Conservation (phyloP, 2,888 invertebrate genomes). For the Acanthosepion pharaonis region DNA sequence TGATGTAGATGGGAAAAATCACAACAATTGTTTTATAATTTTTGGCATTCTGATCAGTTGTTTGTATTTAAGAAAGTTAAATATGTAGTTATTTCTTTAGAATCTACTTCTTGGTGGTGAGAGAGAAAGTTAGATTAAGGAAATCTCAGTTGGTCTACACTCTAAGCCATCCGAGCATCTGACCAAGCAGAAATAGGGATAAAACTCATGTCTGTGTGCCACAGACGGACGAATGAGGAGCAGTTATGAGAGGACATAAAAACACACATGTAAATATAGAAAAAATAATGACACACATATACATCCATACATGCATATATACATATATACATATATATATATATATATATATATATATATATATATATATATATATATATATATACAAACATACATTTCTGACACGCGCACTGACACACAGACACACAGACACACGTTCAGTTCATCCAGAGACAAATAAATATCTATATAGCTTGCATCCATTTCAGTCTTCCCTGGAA, state of each 20-base stretch:
- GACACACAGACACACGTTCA: not conserved
- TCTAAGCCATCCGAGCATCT: not conserved
- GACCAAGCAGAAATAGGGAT: constrained; percentile 20
- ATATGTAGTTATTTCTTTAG: not conserved
- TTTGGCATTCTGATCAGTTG: not conserved
- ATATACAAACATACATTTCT: not conserved
- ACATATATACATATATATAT: not conserved
- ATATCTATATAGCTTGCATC: constrained; percentile 6
- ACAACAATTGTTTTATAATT: not conserved
- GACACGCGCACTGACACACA: constrained; percentile 14
- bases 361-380: not conserved
- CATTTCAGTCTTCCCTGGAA: not conserved
- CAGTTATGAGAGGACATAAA: not conserved
- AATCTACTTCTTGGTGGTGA: not conserved
- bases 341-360: not conserved
- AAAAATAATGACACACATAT: not conserved
- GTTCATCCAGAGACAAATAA: not conserved
- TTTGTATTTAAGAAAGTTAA: not conserved
- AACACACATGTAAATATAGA: not conserved
- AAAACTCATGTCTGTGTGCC: constrained; percentile 3
- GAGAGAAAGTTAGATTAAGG: not conserved
- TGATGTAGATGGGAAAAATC: not conserved
- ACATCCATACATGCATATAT: not conserved
- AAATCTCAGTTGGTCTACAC: not conserved
- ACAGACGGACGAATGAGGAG: not conserved